Percentiles rank a stretch among this genome's conserved stretches.
phyloP scores from a whole-genome alignment of 2,888 invertebrate species.

The Cheiracanthium punctorium region DNA sequence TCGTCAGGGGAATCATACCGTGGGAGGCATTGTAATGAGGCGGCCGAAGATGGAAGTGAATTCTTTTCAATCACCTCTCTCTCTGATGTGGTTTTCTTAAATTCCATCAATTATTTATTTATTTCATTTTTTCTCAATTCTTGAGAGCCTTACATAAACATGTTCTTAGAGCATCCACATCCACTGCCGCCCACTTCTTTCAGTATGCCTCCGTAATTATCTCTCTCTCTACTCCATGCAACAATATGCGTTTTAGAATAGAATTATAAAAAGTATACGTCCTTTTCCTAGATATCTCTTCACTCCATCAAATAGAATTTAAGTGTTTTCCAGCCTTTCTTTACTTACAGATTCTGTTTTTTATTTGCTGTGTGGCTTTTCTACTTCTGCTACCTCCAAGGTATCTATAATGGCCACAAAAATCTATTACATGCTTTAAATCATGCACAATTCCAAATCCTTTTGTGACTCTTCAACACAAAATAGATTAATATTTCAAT shows the following conservation, averaged over 20 bases:
- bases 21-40: too few species aligned
- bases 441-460: too few species aligned
- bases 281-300: neutral
- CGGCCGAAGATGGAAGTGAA: too few species aligned
- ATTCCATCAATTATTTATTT: neutral
- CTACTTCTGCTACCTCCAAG: too few species aligned
- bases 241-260: neutral
- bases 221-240: neutral
- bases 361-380: too few species aligned
- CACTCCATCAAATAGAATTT: neutral
- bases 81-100: neutral
- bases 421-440: too few species aligned
- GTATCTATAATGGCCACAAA: too few species aligned
- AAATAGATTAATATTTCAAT: too few species aligned
- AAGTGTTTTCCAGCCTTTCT: neutral
- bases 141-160: neutral
- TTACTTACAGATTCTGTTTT: too few species aligned
- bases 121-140: neutral
- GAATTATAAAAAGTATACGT: neutral
- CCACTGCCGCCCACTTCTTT: neutral
- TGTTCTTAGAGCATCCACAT: neutral
- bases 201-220: neutral
- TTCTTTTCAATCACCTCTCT: too few species aligned
- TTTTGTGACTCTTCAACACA: too few species aligned
- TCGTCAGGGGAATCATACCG: too few species aligned